Evolutionary conservation across 2,888 invertebrate species (phyloP).

Genomic region (Galerucella calmariensis): DNA sequence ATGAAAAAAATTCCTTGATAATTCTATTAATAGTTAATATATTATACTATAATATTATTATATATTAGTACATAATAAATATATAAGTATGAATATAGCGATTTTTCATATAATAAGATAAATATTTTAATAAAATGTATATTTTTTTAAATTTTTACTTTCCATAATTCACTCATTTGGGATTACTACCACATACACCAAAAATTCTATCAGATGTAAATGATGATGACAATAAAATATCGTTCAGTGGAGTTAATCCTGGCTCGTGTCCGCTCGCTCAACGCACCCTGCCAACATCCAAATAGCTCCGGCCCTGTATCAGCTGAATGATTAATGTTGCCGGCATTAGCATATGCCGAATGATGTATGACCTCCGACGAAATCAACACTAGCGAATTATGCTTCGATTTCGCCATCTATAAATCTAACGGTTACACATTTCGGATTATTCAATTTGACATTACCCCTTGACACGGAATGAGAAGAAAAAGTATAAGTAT

Average conservation of each 20-base stretch:
- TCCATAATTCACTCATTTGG: conserved; percentile 47
- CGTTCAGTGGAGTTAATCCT: conserved; percentile 54
- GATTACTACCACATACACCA: conserved; percentile 47
- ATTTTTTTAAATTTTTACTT: too few relatives aligned
- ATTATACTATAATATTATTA: too few relatives aligned
- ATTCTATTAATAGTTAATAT: too few relatives aligned
- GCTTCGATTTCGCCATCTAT: conserved; percentile 55
- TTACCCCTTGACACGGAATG: conserved; percentile 46
- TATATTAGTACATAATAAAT: too few relatives aligned
- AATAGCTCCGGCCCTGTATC: conserved; percentile 49
- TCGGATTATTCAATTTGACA: conserved; percentile 59
- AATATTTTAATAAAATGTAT: too few relatives aligned
- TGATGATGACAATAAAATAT: conserved; percentile 61
- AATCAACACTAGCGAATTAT: conserved; percentile 64
- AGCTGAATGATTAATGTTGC: conserved; percentile 61
- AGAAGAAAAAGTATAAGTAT: conserved; percentile 11
- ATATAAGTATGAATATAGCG: too few relatives aligned
- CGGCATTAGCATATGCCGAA: conserved; percentile 64
- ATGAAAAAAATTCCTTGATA: too few relatives aligned
- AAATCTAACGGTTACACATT: conserved; percentile 45
- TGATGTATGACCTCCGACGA: conserved; percentile 63
- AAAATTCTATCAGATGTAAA: conserved; percentile 57
- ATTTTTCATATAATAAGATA: too few relatives aligned
- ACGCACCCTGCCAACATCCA: conserved; percentile 30
- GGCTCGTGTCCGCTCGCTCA: neutral